Conservation (phyloP, 2,888 invertebrate species). For the Hipparchia sbordonii region DNA sequence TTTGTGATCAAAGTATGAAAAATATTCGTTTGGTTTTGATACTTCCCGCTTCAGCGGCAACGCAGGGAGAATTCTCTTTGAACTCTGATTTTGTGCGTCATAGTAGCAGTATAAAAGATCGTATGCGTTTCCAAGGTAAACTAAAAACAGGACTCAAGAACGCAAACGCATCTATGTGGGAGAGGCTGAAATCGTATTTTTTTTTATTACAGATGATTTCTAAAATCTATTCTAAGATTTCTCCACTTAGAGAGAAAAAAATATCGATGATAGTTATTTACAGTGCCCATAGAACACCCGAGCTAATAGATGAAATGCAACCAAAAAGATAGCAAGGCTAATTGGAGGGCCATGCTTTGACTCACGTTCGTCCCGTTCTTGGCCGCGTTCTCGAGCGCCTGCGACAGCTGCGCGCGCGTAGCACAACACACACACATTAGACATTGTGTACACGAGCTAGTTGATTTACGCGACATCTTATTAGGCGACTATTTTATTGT, state of each 20-base stretch:
- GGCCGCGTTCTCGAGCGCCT: conserved; percentile 88
- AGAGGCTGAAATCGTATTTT: background rate
- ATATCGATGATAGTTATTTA: conserved; percentile 25
- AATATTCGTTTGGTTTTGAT: too few species aligned
- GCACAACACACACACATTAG: conserved; percentile 77
- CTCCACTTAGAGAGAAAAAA: conserved; percentile 19
- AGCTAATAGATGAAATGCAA: conserved; percentile 42
- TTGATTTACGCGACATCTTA: conserved; percentile 44
- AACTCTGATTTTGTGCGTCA: too few species aligned
- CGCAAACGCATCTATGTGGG: too few species aligned
- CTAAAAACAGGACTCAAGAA: too few species aligned
- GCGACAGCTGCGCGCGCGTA: conserved; percentile 76
- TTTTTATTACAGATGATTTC: background rate
- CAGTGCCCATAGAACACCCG: conserved; percentile 35
- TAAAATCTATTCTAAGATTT: conserved; percentile 10
- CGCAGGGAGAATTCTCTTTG: too few species aligned
- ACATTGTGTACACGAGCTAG: conserved; percentile 57
- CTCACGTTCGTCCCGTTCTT: conserved; percentile 86
- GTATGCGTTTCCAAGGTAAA: too few species aligned
- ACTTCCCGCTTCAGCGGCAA: too few species aligned
- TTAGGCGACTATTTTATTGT: conserved; percentile 24
- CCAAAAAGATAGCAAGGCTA: conserved; percentile 43
- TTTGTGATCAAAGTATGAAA: too few species aligned
- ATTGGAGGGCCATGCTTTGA: conserved; percentile 67
- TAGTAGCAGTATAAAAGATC: too few species aligned